Percentiles rank a stretch among this genome's conserved stretches.
phyloP scores from a whole-genome alignment of 2,113 vertebrate species.

The Siniperca chuatsi region DNA sequence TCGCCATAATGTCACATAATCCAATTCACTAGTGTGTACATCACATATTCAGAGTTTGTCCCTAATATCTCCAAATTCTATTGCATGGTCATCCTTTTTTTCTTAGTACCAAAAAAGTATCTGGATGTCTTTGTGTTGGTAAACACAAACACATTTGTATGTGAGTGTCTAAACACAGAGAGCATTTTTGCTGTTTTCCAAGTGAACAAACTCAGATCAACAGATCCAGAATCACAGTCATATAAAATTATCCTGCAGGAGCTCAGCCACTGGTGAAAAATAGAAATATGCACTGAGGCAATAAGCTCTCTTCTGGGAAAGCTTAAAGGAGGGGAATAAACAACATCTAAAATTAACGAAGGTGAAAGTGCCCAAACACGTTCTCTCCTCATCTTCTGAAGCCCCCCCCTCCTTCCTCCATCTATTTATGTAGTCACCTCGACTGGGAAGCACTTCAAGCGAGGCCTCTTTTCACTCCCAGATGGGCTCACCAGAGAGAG shows the following conservation, averaged over 20 bases:
- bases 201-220: slow-evolving; percentile 44
- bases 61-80: neutral
- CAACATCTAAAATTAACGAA: slow-evolving; percentile 75
- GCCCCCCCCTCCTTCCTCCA: slow-evolving; percentile 18
- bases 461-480: slow-evolving; percentile 67
- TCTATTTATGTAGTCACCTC: slow-evolving; percentile 70
- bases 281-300: slow-evolving; percentile 50
- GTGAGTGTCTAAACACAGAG: neutral
- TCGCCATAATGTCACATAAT: neutral
- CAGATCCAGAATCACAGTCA: slow-evolving; percentile 43
- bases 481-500: slow-evolving; percentile 59
- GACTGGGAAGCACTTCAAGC: slow-evolving; percentile 75
- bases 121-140: neutral
- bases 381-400: slow-evolving; percentile 62
- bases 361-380: slow-evolving; percentile 58
- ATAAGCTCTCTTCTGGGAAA: slow-evolving; percentile 60
- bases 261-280: slow-evolving; percentile 47
- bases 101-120: neutral
- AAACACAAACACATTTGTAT: neutral
- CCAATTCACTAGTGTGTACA: neutral
- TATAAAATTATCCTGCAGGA: slow-evolving; percentile 47
- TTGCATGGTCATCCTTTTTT: neutral
- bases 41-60: neutral
- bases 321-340: slow-evolving; percentile 63
- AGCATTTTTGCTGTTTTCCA: slow-evolving; percentile 34